These are phyloP conservation scores for Eurois occulta DNA, from an alignment of 2,888 invertebrate species.

Conservation along the genomic window DNA sequence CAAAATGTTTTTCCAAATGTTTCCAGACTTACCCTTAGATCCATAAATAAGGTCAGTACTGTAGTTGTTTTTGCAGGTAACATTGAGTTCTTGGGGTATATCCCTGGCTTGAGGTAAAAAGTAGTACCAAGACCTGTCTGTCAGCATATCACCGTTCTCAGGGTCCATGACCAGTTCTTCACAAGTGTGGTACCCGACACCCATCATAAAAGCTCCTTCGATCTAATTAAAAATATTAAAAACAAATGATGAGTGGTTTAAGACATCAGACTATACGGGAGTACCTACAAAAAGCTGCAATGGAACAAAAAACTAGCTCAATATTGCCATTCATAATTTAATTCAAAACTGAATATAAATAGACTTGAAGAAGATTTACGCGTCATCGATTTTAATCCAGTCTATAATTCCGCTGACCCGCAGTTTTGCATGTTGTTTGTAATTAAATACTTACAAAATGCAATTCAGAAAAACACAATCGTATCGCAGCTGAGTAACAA, in stretches of 20 bases:
- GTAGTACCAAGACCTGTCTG: constrained; percentile 93
- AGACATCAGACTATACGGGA: neutral
- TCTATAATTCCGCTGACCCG: too few relatives aligned
- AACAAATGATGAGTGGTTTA: neutral
- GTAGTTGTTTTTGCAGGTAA: constrained; percentile 85
- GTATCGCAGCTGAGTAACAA: too few relatives aligned
- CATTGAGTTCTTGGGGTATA: constrained; percentile 91
- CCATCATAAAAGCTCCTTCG: constrained; percentile 93
- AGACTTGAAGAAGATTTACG: too few relatives aligned
- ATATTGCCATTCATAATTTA: too few relatives aligned
- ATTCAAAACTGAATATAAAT: too few relatives aligned
- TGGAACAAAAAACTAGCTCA: too few relatives aligned
- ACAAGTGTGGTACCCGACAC: constrained; percentile 91
- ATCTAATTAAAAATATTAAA: constrained; percentile 72
- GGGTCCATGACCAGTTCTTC: constrained; percentile 91
- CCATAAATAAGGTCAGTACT: constrained; percentile 68
- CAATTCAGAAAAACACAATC: too few relatives aligned
- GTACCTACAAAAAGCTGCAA: neutral
- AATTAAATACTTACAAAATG: too few relatives aligned
- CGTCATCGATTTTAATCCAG: too few relatives aligned
- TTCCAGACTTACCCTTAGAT: constrained; percentile 71
- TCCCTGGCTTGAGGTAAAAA: constrained; percentile 92
- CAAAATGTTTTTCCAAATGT: neutral
- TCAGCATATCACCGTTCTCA: constrained; percentile 90
- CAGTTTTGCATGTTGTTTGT: too few relatives aligned